Evolutionary conservation across 2,113 vertebrate genomes (phyloP).

Genomic region (Rhineura floridana): DNA sequence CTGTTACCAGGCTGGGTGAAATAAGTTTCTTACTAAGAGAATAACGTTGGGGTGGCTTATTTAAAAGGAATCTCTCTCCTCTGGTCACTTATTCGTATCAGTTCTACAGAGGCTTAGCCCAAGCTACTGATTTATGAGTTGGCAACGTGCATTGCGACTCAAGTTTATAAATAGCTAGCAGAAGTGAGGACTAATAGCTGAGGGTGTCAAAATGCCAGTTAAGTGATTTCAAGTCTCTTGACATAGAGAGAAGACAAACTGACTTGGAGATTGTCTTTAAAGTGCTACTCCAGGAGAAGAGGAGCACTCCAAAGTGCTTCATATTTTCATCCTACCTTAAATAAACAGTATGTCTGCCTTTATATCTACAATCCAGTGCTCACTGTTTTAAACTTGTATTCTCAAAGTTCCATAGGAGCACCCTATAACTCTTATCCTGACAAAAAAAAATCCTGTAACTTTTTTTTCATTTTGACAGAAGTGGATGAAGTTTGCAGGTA

Average conservation of each 20-base stretch:
- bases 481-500: too few species aligned
- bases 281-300: too few species aligned
- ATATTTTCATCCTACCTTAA: neutral
- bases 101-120: conserved; percentile 17
- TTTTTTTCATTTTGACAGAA: neutral
- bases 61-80: neutral
- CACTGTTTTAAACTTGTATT: neutral
- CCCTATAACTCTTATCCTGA: neutral
- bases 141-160: conserved; percentile 46
- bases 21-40: neutral
- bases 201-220: neutral
- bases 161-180: conserved; percentile 61
- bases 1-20: neutral
- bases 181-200: conserved; percentile 8
- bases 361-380: neutral
- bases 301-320: neutral
- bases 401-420: neutral
- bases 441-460: neutral
- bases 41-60: neutral
- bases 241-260: neutral
- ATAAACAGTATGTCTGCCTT: neutral
- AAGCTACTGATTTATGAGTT: conserved; percentile 56
- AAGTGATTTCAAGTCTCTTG: neutral
- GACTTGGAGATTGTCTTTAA: neutral
- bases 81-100: conserved; percentile 21